phyloP scores from a whole-genome alignment of 2,888 invertebrate genomes.

The Oscheius myriophilus region DNA sequence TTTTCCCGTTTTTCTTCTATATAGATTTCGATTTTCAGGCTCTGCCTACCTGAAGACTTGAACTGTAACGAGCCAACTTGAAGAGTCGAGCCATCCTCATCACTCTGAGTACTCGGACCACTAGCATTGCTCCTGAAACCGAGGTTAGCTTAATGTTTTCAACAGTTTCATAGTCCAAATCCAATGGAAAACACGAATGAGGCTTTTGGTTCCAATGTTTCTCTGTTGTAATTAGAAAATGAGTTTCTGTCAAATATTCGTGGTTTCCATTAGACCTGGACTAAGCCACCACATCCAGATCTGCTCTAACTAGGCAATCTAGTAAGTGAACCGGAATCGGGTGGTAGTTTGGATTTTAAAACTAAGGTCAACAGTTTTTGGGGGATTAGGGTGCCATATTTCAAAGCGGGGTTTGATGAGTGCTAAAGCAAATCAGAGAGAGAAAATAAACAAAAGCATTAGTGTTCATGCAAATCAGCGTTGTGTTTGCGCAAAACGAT shows the following conservation, averaged over 20 bases:
- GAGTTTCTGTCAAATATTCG: too few relatives aligned
- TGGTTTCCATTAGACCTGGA: too few relatives aligned
- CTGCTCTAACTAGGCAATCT: too few relatives aligned
- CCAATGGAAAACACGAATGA: neutral
- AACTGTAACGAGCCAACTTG: constrained; percentile 69
- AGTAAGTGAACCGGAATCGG: too few relatives aligned
- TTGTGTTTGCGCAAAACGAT: neutral
- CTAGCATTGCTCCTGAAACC: constrained; percentile 66
- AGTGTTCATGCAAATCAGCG: neutral
- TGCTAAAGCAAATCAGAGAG: constrained; percentile 8
- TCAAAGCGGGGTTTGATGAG: neutral
- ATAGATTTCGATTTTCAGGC: neutral
- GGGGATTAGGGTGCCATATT: neutral
- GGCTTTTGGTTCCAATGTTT: too few relatives aligned
- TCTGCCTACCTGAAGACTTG: constrained; percentile 58
- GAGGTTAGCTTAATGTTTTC: too few relatives aligned
- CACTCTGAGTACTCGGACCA: constrained; percentile 68
- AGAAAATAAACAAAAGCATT: neutral
- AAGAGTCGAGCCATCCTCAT: constrained; percentile 69
- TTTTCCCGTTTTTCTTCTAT: neutral
- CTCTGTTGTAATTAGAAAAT: too few relatives aligned
- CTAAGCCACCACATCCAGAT: too few relatives aligned
- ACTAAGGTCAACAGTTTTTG: too few relatives aligned
- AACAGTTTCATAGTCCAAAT: constrained; percentile 4
- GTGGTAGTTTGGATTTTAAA: neutral